Percentiles rank a stretch among this genome's conserved stretches.
Evolutionary conservation across 2,113 vertebrate genomes (phyloP).

Genomic region (Poeciliopsis retropinna): DNA sequence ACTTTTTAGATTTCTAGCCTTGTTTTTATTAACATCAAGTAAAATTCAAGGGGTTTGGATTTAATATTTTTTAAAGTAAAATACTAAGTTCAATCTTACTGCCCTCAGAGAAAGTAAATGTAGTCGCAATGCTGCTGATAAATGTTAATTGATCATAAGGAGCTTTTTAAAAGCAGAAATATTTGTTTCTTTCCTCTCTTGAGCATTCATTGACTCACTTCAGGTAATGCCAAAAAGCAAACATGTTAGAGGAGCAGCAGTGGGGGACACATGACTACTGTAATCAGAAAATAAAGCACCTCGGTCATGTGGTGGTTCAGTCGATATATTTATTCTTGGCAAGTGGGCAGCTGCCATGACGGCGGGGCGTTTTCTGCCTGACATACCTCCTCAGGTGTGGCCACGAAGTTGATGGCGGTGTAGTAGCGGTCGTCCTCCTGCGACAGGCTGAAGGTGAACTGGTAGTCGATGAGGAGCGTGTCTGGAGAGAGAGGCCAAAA

Average conservation of each 20-base stretch:
- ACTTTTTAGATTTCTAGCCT: no score
- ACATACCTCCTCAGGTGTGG: slow-evolving; percentile 94
- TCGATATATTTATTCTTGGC: background rate
- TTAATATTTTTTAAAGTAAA: no score
- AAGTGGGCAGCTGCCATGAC: background rate
- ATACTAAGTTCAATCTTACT: no score
- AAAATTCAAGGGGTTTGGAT: no score
- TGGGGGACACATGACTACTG: no score
- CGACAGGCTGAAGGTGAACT: slow-evolving; percentile 99
- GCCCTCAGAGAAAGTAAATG: no score
- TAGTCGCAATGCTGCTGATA: no score
- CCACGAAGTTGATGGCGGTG: slow-evolving; percentile 98
- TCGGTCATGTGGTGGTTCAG: background rate
- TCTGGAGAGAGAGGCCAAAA: slow-evolving; percentile 77
- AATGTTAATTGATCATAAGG: no score
- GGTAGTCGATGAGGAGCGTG: slow-evolving; percentile 97
- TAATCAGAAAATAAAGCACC: background rate
- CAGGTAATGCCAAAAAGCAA: background rate
- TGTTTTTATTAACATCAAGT: no score
- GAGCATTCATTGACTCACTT: background rate
- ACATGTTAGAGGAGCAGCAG: background rate
- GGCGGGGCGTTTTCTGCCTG: background rate
- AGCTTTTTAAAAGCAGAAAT: no score
- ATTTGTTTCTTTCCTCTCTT: background rate
- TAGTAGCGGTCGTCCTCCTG: slow-evolving; percentile 98